Evolutionary conservation across 2,113 vertebrate species (phyloP).

Genomic region (Hippocampus zosterae): DNA sequence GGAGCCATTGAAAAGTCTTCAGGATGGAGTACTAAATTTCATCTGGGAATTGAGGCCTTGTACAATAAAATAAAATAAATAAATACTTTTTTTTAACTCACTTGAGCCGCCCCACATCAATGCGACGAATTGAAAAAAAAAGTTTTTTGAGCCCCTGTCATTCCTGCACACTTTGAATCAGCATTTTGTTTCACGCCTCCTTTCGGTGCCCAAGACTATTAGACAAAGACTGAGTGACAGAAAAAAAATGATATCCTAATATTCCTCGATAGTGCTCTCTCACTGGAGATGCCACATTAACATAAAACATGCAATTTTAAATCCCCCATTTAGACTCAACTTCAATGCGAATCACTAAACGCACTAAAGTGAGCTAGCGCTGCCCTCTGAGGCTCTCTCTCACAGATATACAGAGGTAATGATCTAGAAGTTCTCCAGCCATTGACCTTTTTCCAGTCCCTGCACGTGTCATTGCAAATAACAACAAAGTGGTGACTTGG

Average conservation of each 20-base stretch:
- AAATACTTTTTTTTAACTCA: too few species aligned
- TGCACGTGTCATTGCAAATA: slow-evolving; percentile 48
- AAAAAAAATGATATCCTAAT: slow-evolving; percentile 53
- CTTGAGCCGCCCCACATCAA: neutral
- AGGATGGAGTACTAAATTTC: too few species aligned
- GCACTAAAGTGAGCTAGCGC: slow-evolving; percentile 26
- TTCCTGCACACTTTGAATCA: neutral
- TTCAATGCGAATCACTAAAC: slow-evolving; percentile 43
- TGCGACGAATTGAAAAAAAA: neutral
- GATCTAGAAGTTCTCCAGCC: slow-evolving; percentile 42
- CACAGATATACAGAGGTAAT: slow-evolving; percentile 49
- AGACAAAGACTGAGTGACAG: slow-evolving; percentile 39
- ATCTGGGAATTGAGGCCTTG: too few species aligned
- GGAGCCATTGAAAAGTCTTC: too few species aligned
- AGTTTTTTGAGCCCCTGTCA: neutral
- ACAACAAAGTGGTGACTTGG: slow-evolving; percentile 41
- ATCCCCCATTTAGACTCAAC: slow-evolving; percentile 40
- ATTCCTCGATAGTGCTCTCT: slow-evolving; percentile 41
- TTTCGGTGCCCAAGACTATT: neutral
- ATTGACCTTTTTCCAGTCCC: slow-evolving; percentile 50
- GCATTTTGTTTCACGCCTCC: neutral
- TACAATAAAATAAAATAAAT: too few species aligned
- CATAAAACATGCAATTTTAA: slow-evolving; percentile 52
- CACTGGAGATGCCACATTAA: slow-evolving; percentile 42
- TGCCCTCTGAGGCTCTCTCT: slow-evolving; percentile 7